Evolutionary conservation across 2,113 vertebrate genomes (phyloP).

Genomic region (Odontophorus gujanensis): DNA sequence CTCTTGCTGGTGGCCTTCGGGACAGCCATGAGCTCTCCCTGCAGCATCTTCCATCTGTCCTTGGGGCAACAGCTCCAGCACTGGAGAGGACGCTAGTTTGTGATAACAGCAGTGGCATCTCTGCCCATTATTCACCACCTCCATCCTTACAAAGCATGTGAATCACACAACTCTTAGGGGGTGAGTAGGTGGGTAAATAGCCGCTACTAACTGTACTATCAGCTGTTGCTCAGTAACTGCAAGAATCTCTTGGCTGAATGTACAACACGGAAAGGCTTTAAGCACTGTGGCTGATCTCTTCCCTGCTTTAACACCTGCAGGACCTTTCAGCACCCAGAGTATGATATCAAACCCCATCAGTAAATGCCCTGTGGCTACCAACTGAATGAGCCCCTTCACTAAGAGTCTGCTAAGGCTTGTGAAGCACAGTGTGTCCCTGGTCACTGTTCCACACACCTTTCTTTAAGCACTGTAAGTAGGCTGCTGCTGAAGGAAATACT

Average conservation of each 20-base stretch:
- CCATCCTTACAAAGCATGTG: neutral
- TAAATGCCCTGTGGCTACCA: neutral
- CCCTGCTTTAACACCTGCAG: neutral
- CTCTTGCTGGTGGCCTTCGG: neutral
- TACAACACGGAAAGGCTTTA: neutral
- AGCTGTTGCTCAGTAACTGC: neutral
- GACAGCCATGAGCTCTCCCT: neutral
- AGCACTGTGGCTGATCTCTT: neutral
- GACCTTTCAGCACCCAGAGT: neutral
- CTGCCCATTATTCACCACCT: neutral
- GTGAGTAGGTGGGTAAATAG: neutral
- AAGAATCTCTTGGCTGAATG: constrained; percentile 8
- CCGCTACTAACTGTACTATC: neutral
- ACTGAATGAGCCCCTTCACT: neutral
- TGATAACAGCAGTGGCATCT: neutral
- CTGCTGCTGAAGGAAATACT: neutral
- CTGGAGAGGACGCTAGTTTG: neutral
- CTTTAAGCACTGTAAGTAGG: neutral
- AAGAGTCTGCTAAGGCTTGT: fast-evolving
- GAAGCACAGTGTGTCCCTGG: neutral
- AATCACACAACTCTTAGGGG: neutral
- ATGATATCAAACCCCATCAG: neutral
- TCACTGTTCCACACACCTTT: neutral
- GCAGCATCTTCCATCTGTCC: neutral
- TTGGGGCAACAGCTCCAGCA: neutral